A percentile compares a stretch with the other conserved stretches of the same genome.
phyloP scores from a whole-genome alignment of 2,888 invertebrate species.

The Agrochola circellaris region DNA sequence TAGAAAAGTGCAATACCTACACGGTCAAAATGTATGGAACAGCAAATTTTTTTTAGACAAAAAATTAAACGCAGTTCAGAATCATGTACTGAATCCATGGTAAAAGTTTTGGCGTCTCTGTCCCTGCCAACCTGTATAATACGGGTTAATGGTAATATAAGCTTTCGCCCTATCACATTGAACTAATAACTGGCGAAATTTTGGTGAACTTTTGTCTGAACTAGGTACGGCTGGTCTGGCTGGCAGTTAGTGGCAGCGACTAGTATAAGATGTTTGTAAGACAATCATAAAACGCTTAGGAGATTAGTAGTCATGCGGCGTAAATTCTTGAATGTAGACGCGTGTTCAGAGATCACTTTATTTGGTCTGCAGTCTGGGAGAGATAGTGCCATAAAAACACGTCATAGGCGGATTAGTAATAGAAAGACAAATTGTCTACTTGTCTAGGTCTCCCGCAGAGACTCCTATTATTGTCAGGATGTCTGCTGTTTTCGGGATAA shows the following conservation, averaged over 20 bases:
- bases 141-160: too few relatives aligned
- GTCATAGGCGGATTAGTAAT: not conserved
- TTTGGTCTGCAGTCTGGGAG: constrained; percentile 30
- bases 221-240: not conserved
- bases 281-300: not conserved
- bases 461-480: constrained; percentile 22
- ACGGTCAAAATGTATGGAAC: too few relatives aligned
- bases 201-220: not conserved
- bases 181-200: not conserved
- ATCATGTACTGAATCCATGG: too few relatives aligned
- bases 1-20: too few relatives aligned
- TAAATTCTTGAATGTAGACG: constrained; percentile 9
- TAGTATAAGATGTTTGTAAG: not conserved
- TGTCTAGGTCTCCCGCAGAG: constrained; percentile 43
- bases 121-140: too few relatives aligned
- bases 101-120: too few relatives aligned
- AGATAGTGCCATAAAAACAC: constrained; percentile 22
- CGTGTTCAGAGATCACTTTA: constrained; percentile 8
- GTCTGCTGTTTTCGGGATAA: not conserved
- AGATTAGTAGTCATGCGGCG: not conserved
- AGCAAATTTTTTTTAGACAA: too few relatives aligned
- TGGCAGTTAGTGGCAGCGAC: not conserved
- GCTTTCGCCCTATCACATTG: not conserved
- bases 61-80: too few relatives aligned
- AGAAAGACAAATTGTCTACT: not conserved